Evolutionary conservation across 2,888 invertebrate species (phyloP).

Genomic region (Cantharis nigra): DNA sequence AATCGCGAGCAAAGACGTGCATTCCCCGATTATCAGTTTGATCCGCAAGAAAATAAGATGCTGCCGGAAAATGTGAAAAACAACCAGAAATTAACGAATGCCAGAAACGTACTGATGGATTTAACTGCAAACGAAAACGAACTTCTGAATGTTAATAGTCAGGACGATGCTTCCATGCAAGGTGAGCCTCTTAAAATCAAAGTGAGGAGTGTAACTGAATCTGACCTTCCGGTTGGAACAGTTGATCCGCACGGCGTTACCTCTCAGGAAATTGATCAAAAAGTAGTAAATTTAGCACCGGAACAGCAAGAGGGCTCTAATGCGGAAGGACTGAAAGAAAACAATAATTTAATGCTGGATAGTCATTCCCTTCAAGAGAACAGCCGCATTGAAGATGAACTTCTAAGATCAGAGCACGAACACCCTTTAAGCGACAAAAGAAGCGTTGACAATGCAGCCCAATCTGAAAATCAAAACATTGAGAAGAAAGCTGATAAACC

Average conservation of each 20-base stretch:
- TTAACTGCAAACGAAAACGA: not conserved
- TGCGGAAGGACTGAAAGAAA: not conserved
- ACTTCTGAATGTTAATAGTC: not conserved
- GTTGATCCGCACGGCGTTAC: not conserved
- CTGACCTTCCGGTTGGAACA: not conserved
- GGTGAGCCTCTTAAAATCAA: not conserved
- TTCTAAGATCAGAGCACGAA: not conserved
- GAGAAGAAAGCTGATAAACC: not conserved
- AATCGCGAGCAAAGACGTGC: not conserved
- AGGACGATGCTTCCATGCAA: not conserved
- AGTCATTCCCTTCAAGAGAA: not conserved
- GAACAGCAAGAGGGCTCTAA: not conserved
- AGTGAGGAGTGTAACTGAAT: not conserved
- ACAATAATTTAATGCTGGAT: not conserved
- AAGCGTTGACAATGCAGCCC: not conserved
- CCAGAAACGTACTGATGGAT: not conserved
- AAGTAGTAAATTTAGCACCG: not conserved
- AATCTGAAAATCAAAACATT: not conserved
- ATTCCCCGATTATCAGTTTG: not conserved
- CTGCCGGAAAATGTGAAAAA: not conserved
- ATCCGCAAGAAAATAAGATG: conserved; percentile 2
- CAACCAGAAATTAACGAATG: not conserved
- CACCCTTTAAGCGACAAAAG: not conserved
- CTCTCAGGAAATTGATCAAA: not conserved
- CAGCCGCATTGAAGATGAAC: not conserved